Conservation (phyloP, 2,797 vertebrate genomes). For the Mormyrus proboscirostris region DNA sequence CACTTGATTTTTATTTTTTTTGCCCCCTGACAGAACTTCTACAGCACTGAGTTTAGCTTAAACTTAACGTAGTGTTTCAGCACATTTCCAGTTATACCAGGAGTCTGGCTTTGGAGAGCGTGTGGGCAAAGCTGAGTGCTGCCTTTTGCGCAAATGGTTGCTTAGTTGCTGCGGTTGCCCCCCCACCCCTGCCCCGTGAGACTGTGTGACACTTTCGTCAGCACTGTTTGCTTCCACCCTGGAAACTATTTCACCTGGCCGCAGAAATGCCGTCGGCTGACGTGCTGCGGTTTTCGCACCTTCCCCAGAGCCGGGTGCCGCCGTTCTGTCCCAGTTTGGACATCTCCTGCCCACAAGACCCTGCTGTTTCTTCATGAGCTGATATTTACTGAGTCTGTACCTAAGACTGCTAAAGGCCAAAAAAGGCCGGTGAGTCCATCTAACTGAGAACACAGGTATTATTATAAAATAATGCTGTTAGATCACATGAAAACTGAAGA, state of each 20-base stretch:
- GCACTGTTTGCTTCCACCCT: neutral
- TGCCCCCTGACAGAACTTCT: neutral
- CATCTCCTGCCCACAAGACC: neutral
- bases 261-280: neutral
- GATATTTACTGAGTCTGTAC: neutral
- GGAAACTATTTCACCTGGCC: conserved; percentile 12
- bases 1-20: neutral
- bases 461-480: neutral
- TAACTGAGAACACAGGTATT: neutral
- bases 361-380: neutral
- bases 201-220: neutral
- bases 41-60: neutral
- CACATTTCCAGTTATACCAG: neutral
- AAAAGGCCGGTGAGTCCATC: neutral
- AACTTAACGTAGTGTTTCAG: neutral
- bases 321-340: neutral
- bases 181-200: neutral
- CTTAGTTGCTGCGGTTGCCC: neutral
- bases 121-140: neutral
- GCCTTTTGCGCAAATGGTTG: neutral
- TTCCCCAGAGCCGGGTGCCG: neutral
- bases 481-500: neutral
- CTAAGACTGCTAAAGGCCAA: neutral
- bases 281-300: neutral
- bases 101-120: neutral